Base-by-base conservation (phyloP, 2,888 invertebrate species). In the Agrochola circellaris region DNA sequence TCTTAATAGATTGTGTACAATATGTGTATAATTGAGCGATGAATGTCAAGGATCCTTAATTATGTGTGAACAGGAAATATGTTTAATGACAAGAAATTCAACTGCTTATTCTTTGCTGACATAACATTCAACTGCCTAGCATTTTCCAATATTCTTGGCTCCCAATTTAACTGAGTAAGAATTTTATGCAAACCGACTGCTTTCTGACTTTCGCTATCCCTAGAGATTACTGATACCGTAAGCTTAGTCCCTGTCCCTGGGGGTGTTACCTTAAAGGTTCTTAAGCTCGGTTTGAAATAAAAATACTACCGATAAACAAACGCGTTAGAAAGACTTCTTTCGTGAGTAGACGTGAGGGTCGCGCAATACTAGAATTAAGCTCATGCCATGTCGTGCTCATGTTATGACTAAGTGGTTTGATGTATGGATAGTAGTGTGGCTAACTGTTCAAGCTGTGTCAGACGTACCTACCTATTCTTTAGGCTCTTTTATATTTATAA, bases 1-100 rank as follows among this genome's bases (percentile, higher is more conserved):
- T 66, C 72, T 72, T 83, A 79, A 82, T 75, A 75, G 68, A 69
- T 82, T 79, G 79, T 79, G 60, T 79, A 75, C 68, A 75, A 71
- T 78, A 77, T 62, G 60, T 56, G 70, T 74, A 72, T 64, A 70
- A 74, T 71, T 68, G 68, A 74, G 61, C 34, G 56, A 77, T 51
- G 66, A 73, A 76, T 82, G 82, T 77, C 42, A 82, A 73, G 82
- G 42, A 54, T 38, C 34, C 23, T 17, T 67, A 58, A 67, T 70
- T 34, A 71, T 34, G 23, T 70, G 30, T 69, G 48, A 56, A 48
- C 23, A 81, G 20, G 69, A 65, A 11, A 72, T 38, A 77, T 48
- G 20, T 54, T 76, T 65, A 26, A 60, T 65, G 5, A 20, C 23
- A 34, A 81, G 60, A 76, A 9, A 65, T 76, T 61, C 26, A 66